A percentile compares a stretch with the other conserved stretches of the same genome.
Evolutionary conservation across 2,888 invertebrate genomes (phyloP).

Genomic region (Phorcus lineatus): DNA sequence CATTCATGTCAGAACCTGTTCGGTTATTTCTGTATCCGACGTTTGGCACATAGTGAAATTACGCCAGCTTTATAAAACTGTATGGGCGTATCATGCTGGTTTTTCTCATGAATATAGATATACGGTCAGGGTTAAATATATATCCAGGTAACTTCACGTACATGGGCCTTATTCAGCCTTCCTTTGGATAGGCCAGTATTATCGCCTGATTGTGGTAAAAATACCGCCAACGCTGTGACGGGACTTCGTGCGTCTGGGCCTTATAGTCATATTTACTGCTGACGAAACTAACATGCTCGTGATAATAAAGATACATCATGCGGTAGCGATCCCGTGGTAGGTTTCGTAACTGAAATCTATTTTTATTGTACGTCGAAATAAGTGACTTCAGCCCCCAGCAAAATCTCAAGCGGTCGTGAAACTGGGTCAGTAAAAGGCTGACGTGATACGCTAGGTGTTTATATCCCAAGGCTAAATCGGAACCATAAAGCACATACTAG

Average conservation of each 20-base stretch:
- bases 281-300: neutral
- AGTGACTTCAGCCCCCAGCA: no score
- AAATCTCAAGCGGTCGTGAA: no score
- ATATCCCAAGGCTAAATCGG: no score
- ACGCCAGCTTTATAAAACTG: neutral
- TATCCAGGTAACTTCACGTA: neutral
- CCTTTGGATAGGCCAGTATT: neutral
- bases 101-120: neutral
- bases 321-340: neutral
- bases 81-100: neutral
- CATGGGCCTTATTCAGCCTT: neutral
- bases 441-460: no score
- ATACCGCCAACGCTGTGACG: neutral
- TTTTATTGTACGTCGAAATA: no score
- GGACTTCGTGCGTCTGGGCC: neutral
- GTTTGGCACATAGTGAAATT: neutral
- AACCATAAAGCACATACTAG: no score
- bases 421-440: no score
- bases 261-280: neutral
- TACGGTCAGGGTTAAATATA: constrained; percentile 2
- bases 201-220: constrained; percentile 12
- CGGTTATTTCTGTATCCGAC: neutral
- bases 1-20: neutral
- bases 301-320: no score
- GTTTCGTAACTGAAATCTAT: neutral